These are phyloP conservation scores for Poeciliopsis occidentalis DNA, from an alignment of 2,113 vertebrate species.

Conservation along the genomic window DNA sequence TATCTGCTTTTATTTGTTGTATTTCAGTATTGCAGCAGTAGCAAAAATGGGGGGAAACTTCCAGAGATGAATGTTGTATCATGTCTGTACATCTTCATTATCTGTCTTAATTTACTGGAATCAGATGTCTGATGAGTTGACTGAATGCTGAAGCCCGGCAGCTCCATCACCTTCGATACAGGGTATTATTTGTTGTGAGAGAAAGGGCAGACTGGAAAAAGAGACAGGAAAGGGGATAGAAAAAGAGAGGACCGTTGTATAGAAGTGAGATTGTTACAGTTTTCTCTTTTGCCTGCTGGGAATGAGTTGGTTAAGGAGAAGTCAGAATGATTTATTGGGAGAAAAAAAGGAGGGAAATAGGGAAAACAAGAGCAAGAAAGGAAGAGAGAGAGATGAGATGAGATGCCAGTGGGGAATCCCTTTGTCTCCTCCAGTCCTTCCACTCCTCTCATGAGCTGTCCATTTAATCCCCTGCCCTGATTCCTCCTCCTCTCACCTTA, in stretches of 20 bases:
- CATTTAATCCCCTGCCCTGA: constrained; percentile 47
- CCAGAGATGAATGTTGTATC: background rate
- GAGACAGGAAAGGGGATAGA: constrained; percentile 42
- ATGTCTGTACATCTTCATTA: no score
- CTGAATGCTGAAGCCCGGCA: background rate
- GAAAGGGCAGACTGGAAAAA: constrained; percentile 36
- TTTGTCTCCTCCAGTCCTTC: constrained; percentile 72
- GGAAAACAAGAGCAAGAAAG: constrained; percentile 73
- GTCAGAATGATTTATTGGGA: constrained; percentile 86
- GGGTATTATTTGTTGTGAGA: background rate
- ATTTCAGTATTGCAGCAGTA: background rate
- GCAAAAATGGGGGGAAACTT: background rate
- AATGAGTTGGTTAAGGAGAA: constrained; percentile 85
- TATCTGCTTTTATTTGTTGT: background rate
- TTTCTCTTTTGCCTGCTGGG: constrained; percentile 81
- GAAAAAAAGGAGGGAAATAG: constrained; percentile 78
- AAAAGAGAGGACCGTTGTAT: constrained; percentile 52
- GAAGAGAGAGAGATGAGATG: constrained; percentile 54
- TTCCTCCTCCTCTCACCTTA: constrained; percentile 38
- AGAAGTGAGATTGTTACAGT: constrained; percentile 76
- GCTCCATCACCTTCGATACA: background rate
- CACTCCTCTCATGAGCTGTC: constrained; percentile 64
- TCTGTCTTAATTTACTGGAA: background rate
- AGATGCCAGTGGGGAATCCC: constrained; percentile 80
- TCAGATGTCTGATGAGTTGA: background rate